These are phyloP conservation scores for Chrysomallon squamiferum DNA, from an alignment of 1,140 invertebrate species.

Conservation along the genomic window DNA sequence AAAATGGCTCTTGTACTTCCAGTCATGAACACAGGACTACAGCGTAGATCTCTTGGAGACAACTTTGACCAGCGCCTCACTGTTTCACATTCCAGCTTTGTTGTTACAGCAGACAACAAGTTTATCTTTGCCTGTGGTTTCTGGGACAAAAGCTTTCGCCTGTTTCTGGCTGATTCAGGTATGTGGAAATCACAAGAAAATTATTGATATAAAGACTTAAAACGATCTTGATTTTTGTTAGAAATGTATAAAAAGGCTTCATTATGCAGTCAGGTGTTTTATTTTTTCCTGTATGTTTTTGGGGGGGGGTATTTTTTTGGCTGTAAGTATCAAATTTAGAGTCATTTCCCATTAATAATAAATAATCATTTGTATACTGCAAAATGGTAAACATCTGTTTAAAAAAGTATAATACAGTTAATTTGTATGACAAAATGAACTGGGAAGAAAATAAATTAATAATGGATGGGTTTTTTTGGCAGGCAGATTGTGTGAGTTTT, in stretches of 20 bases:
- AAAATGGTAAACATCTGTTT: too few relatives aligned
- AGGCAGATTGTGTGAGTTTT: too few relatives aligned
- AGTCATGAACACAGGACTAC: conserved; percentile 65
- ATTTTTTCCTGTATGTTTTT: not conserved
- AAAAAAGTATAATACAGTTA: too few relatives aligned
- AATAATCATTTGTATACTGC: too few relatives aligned
- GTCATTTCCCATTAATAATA: too few relatives aligned
- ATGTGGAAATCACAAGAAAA: conserved; percentile 30
- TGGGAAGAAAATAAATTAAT: too few relatives aligned
- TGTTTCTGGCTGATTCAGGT: conserved; percentile 97
- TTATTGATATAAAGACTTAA: not conserved
- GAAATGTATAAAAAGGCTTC: too few relatives aligned
- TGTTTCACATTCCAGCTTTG: conserved; percentile 93
- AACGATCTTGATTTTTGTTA: not conserved
- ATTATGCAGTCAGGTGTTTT: not conserved
- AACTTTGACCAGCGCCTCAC: conserved; percentile 88
- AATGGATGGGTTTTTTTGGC: too few relatives aligned
- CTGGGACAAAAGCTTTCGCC: conserved; percentile 98
- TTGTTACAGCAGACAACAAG: conserved; percentile 94
- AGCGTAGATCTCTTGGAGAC: conserved; percentile 88
- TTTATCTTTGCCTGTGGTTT: conserved; percentile 98
- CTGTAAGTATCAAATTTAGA: too few relatives aligned
- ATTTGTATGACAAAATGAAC: too few relatives aligned
- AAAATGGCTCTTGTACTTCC: conserved; percentile 12
- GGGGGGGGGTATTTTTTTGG: not conserved